phyloP scores from a whole-genome alignment of 2,113 vertebrate genomes.

The Phocoena sinus region DNA sequence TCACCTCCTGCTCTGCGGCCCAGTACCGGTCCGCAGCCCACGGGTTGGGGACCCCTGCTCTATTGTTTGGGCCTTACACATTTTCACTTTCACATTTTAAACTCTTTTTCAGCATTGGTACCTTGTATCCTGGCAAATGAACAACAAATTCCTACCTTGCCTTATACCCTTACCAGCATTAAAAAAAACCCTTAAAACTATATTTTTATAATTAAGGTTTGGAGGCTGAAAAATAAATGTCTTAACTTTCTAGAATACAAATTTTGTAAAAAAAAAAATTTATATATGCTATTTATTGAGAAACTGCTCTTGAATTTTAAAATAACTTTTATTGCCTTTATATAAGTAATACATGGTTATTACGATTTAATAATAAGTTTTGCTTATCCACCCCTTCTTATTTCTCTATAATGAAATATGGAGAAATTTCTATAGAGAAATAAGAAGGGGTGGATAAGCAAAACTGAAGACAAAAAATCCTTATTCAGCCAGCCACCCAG shows the following conservation, averaged over 20 bases:
- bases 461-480: neutral
- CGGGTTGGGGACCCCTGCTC: neutral
- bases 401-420: too few relatives aligned
- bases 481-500: neutral
- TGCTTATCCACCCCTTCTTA: too few relatives aligned
- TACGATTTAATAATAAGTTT: neutral
- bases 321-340: neutral
- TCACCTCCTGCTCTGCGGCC: too few relatives aligned
- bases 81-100: conserved; percentile 17
- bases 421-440: neutral
- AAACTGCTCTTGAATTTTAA: conserved; percentile 9
- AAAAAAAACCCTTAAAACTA: neutral
- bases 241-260: neutral
- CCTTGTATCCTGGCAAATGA: neutral
- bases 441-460: neutral
- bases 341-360: neutral
- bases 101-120: neutral
- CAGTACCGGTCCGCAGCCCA: too few relatives aligned
- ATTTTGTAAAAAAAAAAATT: neutral
- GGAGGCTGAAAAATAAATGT: neutral
- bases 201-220: neutral
- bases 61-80: neutral
- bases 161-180: neutral
- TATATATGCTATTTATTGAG: neutral
- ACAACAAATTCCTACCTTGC: neutral